Evolutionary conservation across 2,888 invertebrate species (phyloP).

Genomic region (Drosophila testacea): DNA sequence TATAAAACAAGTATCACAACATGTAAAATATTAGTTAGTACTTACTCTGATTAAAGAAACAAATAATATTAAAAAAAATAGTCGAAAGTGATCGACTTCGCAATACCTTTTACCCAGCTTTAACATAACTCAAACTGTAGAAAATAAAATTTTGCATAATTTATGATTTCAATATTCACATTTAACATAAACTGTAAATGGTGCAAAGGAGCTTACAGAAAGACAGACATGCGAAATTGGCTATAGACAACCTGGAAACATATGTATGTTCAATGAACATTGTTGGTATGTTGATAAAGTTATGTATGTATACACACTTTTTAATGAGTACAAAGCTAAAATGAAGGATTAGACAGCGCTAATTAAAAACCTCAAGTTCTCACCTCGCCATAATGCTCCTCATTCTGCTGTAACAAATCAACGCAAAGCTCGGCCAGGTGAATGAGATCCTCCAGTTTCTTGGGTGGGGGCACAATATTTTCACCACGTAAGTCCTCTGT

Average conservation of each 20-base stretch:
- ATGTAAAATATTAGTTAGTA: background rate
- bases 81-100: background rate
- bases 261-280: background rate
- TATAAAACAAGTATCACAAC: slow-evolving; percentile 1
- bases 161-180: background rate
- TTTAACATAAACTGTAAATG: background rate
- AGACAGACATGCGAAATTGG: too few species aligned
- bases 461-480: slow-evolving; percentile 91
- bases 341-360: background rate
- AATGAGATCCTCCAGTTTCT: slow-evolving; percentile 97
- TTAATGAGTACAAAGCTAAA: slow-evolving; percentile 1
- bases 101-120: background rate
- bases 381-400: slow-evolving; percentile 99
- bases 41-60: background rate
- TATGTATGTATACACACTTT: too few species aligned
- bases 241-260: background rate
- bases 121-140: background rate
- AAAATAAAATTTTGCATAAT: background rate
- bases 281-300: background rate
- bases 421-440: slow-evolving; percentile 99
- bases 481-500: slow-evolving; percentile 93
- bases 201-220: too few species aligned
- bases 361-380: slow-evolving; percentile 66
- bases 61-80: background rate
- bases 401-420: slow-evolving; percentile 99